Conservation (phyloP, 2,888 invertebrate genomes). For the Nematopogon swammerdamellus region DNA sequence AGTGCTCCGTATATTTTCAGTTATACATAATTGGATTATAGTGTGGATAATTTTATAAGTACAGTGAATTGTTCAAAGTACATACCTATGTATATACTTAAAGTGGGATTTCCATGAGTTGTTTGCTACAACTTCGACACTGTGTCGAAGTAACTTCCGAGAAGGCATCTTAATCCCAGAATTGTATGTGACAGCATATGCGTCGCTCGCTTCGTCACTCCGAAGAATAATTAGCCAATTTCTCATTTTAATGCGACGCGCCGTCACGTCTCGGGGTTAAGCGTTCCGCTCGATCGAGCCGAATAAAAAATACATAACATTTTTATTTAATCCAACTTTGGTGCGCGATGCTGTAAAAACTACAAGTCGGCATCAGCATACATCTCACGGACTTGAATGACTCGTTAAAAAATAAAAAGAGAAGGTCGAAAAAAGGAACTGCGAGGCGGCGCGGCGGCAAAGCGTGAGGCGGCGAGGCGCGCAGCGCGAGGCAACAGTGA, state of each 20-base stretch:
- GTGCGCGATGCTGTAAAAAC: constrained; percentile 50
- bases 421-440: constrained; percentile 37
- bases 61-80: no score
- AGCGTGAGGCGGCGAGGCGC: no score
- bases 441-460: neutral
- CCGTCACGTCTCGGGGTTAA: constrained; percentile 40
- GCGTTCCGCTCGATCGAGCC: constrained; percentile 20
- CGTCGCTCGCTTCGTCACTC: neutral
- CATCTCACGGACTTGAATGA: constrained; percentile 41
- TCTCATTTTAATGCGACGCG: constrained; percentile 57
- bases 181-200: neutral
- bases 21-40: no score
- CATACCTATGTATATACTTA: no score
- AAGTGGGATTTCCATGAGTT: no score
- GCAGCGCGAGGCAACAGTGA: constrained; percentile 41
- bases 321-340: constrained; percentile 38
- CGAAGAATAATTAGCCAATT: constrained; percentile 53
- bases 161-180: neutral
- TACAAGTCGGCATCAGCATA: constrained; percentile 50
- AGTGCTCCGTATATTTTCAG: no score
- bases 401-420: constrained; percentile 36
- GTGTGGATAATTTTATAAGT: no score
- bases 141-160: no score
- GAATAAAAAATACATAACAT: constrained; percentile 34
- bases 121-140: no score